Evolutionary conservation across 2,888 invertebrate genomes (phyloP).

Genomic region (Cataglyphis cursor): DNA sequence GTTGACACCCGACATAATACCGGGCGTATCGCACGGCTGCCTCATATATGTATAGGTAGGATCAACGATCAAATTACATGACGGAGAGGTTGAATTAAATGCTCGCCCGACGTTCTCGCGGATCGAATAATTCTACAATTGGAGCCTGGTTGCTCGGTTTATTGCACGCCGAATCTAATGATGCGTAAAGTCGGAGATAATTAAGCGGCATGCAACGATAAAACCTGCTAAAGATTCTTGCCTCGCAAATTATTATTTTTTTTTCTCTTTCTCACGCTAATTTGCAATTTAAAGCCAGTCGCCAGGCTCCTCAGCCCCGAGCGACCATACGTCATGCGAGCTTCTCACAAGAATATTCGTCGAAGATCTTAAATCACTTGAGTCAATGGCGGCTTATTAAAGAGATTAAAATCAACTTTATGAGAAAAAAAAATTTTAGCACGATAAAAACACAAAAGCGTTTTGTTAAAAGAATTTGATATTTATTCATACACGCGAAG

Average conservation of each 20-base stretch:
- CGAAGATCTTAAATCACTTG: background rate
- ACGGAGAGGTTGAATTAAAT: conserved; percentile 52
- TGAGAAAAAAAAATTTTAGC: background rate
- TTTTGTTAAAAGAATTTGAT: background rate
- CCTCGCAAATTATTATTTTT: conserved; percentile 5
- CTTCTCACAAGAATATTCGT: conserved; percentile 7
- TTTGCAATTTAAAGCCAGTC: conserved; percentile 14
- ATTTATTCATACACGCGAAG: background rate
- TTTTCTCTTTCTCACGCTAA: conserved; percentile 8
- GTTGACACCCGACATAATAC: conserved; percentile 59
- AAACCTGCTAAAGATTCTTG: background rate
- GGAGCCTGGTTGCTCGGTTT: background rate
- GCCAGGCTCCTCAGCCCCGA: background rate
- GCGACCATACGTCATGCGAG: conserved; percentile 13
- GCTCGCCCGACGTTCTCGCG: conserved; percentile 34
- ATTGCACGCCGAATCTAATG: background rate
- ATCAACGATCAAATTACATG: conserved; percentile 61
- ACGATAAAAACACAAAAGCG: background rate
- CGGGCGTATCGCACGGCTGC: conserved; percentile 34
- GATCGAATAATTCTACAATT: conserved; percentile 32
- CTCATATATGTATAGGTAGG: conserved; percentile 37
- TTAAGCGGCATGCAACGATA: conserved; percentile 17
- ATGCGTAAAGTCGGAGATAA: conserved; percentile 24
- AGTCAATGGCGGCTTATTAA: background rate
- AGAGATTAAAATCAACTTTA: background rate